Percentiles rank a stretch among this genome's conserved stretches.
Evolutionary conservation across 2,113 vertebrate species (phyloP).

Genomic region (Archocentrus centrarchus): DNA sequence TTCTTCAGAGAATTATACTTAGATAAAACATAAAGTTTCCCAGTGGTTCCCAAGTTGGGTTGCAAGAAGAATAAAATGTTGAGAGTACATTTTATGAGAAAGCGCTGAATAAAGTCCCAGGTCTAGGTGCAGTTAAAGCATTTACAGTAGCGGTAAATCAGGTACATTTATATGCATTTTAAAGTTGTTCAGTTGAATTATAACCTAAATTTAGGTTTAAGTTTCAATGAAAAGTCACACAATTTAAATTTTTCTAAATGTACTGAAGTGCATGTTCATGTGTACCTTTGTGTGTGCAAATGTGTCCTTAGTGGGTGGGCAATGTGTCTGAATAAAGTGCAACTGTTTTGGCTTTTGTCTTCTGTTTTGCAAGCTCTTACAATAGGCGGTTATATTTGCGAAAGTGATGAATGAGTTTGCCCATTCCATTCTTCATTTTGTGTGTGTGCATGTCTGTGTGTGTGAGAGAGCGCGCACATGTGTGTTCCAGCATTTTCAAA

Average conservation of each 20-base stretch:
- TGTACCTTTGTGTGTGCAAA: not conserved
- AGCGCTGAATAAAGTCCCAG: not conserved
- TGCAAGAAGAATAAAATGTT: not conserved
- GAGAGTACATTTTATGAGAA: not conserved
- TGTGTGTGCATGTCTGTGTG: conserved; percentile 27
- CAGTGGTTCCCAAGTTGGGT: not conserved
- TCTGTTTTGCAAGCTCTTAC: conserved; percentile 47
- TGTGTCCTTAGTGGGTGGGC: not conserved
- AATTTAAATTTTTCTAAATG: not conserved
- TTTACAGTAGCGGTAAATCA: not conserved
- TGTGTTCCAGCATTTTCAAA: conserved; percentile 74
- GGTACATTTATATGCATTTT: not conserved
- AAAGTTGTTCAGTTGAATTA: not conserved
- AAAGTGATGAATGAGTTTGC: conserved; percentile 76
- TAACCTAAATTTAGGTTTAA: not conserved
- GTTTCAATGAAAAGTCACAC: not conserved
- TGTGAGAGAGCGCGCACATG: conserved; percentile 24
- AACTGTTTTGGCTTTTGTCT: conserved; percentile 63
- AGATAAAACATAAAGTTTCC: not conserved
- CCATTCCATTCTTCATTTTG: conserved; percentile 69
- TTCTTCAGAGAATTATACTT: not conserved
- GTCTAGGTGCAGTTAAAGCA: not conserved
- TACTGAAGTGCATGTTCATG: not conserved
- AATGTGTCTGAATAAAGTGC: conserved; percentile 38
- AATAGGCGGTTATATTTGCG: conserved; percentile 71